These are phyloP conservation scores for Acanthisitta chloris DNA, from an alignment of 2,113 vertebrate species.

Conservation along the genomic window DNA sequence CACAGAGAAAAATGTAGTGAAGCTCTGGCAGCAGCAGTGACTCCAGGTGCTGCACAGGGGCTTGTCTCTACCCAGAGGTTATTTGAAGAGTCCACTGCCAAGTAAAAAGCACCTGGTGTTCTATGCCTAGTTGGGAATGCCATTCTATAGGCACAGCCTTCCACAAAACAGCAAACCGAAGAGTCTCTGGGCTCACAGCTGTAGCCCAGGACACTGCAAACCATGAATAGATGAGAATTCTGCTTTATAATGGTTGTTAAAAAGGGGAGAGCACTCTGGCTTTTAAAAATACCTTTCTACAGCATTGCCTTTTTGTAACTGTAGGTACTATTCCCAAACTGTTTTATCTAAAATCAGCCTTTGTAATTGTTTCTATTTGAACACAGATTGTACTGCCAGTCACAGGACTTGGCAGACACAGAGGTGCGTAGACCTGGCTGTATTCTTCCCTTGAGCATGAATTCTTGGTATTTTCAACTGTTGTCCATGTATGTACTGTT, in stretches of 20 bases:
- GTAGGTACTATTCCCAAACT: neutral
- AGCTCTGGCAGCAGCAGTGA: neutral
- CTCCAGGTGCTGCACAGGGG: accelerated
- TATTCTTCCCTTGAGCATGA: neutral
- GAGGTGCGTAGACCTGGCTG: neutral
- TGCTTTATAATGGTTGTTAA: neutral
- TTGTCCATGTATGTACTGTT: neutral
- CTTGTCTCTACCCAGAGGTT: neutral
- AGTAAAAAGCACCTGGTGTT: neutral
- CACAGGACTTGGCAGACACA: accelerated
- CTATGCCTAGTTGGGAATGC: neutral
- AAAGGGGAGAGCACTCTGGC: neutral
- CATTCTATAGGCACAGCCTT: neutral
- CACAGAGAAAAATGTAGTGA: accelerated
- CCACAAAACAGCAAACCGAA: neutral
- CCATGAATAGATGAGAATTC: neutral
- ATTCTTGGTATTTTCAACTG: neutral
- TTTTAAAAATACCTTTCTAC: neutral
- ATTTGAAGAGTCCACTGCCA: neutral
- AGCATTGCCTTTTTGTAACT: neutral
- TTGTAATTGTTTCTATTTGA: neutral
- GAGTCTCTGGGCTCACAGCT: neutral
- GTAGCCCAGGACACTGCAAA: neutral
- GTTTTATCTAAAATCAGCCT: neutral
- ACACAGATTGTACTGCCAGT: neutral